Base-by-base conservation (phyloP, 2,888 invertebrate species). In the Clostera curtula region DNA sequence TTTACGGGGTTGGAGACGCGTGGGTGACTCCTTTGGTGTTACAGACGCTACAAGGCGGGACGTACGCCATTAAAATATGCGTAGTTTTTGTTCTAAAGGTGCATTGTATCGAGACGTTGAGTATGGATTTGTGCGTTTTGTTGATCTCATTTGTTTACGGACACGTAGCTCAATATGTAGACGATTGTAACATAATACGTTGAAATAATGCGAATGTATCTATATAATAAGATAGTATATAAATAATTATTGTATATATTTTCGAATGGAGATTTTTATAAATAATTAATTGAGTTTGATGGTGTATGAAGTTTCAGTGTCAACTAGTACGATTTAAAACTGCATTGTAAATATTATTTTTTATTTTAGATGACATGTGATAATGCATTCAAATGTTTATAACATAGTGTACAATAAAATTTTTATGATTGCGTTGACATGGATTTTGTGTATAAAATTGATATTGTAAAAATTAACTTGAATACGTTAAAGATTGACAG, bases 71-170 rank as follows among this genome's bases (percentile, higher is more conserved):
- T n/a, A n/a, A n/a, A n/a, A n/a, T n/a, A n/a, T n/a, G n/a, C n/a
- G n/a, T n/a, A n/a, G n/a, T n/a, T n/a, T n/a, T n/a, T n/a, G n/a
- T n/a, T n/a, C n/a, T n/a, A n/a, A n/a, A n/a, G n/a, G n/a, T n/a
- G n/a, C n/a, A n/a, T n/a, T n/a, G n/a, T n/a, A n/a, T n/a, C n/a
- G n/a, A n/a, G n/a, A n/a, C n/a, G n/a, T n/a, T n/a, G n/a, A n/a
- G n/a, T n/a, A n/a, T n/a, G n/a, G n/a, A 48, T 55, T 50, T 53
- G 69, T 67, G 77, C 67, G 75, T 71, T 69, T 72, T 68, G 73
- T 76, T 82, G 80, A 80, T 80, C 80, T 82, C 82, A 80, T 75
- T 75, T 74, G 72, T 76, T 73, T 72, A 76, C 67, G 69, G 54
- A 74, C 62, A 67, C 70, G 61, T 76, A 80, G 80, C 79, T 79